Evolutionary conservation across 2,888 invertebrate genomes (phyloP).

Genomic region (Linnaemya vulpina): DNA sequence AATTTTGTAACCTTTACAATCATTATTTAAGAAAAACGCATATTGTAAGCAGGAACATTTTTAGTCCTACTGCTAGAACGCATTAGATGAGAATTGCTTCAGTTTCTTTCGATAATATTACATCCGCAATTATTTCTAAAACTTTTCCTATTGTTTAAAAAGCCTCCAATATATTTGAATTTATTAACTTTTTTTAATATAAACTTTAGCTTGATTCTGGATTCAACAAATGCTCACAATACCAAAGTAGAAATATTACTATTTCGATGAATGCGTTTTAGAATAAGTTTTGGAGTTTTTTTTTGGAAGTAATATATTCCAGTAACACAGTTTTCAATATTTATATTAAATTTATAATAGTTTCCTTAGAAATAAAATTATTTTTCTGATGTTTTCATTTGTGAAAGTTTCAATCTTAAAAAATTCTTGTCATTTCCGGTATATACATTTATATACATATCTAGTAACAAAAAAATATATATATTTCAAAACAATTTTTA

Average conservation of each 20-base stretch:
- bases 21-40: slow-evolving; percentile 1
- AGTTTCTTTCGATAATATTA: background rate
- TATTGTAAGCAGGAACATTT: background rate
- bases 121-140: background rate
- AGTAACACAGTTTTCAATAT: background rate
- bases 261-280: background rate
- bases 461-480: background rate
- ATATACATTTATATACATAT: background rate
- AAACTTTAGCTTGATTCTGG: background rate
- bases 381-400: background rate
- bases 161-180: no score
- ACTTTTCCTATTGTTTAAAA: background rate
- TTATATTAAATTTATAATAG: slow-evolving; percentile 8
- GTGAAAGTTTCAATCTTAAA: slow-evolving; percentile 9
- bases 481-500: background rate
- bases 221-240: background rate
- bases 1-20: slow-evolving; percentile 70
- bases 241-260: slow-evolving; percentile 10
- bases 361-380: slow-evolving; percentile 12
- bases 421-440: slow-evolving; percentile 68
- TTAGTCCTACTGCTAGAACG: background rate
- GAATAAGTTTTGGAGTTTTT: background rate
- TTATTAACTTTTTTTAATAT: background rate
- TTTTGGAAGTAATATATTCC: background rate
- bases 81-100: background rate